These are phyloP conservation scores for Halictus ligatus DNA, from an alignment of 2,888 invertebrate species.

Conservation along the genomic window DNA sequence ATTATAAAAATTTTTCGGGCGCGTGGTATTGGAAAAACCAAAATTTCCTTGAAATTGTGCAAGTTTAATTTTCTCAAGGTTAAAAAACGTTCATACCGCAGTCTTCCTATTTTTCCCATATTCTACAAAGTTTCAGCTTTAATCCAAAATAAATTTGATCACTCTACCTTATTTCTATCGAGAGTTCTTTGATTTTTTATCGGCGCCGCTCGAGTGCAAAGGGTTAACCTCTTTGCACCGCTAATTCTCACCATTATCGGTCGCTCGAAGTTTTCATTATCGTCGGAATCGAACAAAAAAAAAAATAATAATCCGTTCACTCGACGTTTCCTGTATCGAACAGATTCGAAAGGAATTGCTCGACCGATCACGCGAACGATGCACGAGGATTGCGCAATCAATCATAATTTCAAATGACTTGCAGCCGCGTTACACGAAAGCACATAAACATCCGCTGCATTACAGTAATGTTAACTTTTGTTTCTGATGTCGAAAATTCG, in stretches of 20 bases:
- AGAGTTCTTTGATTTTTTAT: too few species aligned
- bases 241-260: not conserved
- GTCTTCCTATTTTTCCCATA: too few species aligned
- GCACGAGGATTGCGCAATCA: not conserved
- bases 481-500: not conserved
- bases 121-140: too few species aligned
- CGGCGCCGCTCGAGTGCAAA: too few species aligned
- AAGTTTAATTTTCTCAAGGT: too few species aligned
- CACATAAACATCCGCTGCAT: not conserved
- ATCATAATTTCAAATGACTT: not conserved
- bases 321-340: not conserved
- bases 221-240: too few species aligned
- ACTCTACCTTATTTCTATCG: too few species aligned
- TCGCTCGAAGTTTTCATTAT: not conserved
- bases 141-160: too few species aligned
- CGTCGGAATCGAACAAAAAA: not conserved
- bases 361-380: not conserved
- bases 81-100: too few species aligned
- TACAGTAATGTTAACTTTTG: not conserved
- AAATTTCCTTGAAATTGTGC: too few species aligned
- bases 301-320: not conserved
- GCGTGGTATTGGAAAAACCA: too few species aligned
- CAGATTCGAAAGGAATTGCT: not conserved
- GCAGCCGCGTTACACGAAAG: not conserved
- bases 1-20: too few species aligned